Base-by-base conservation (phyloP, 2,888 invertebrate species). In the Thereva nobilitata region DNA sequence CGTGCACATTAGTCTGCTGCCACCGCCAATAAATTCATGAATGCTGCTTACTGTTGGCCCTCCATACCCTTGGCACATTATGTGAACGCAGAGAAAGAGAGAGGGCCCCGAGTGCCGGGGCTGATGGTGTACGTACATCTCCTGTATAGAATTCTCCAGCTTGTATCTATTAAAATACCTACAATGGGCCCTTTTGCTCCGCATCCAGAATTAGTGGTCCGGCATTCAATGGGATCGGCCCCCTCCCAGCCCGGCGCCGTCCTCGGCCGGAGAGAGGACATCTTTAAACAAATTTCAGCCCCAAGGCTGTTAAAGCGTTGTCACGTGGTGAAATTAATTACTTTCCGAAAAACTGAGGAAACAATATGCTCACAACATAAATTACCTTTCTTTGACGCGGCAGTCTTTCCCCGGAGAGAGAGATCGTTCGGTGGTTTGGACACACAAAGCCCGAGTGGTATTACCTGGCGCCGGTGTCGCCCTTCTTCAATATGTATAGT, bases 281-380 rank as follows among this genome's bases (percentile, higher is more conserved):
- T 41, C 44, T 56, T 44, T 56, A 44, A 56, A 56, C 56, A 44
- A 56, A 56, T 56, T 56, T 56, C 56, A 56, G 42, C 56, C 67
- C 68, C 68, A 70, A 67, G 66, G 59, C 69, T 69, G 67, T 69
- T 66, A 59, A 70, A 69, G 67, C 70, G 71, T 71, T 72, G 72
- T 72, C 72, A 72, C 71, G 71, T 71, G 71, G 68, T 71, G 67
- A 72, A 72, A 72, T 72, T 72, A 72, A 72, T 72, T 72, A 72
- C 72, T 72, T 72, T 72, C 72, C 72, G 70, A 72, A 72, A 72
- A 72, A 70, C 71, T 61, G 69, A 70, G 72, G 72, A 72, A 71
- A 72, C 72, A 72, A 72, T 72, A 72, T 72, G 67, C 71, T 71
- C 70, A 64, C 69, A 72, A 72, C 71, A 72, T 72, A 72, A 72